phyloP scores from a whole-genome alignment of 1,140 invertebrate species.

The Calephelis virginiensis region DNA sequence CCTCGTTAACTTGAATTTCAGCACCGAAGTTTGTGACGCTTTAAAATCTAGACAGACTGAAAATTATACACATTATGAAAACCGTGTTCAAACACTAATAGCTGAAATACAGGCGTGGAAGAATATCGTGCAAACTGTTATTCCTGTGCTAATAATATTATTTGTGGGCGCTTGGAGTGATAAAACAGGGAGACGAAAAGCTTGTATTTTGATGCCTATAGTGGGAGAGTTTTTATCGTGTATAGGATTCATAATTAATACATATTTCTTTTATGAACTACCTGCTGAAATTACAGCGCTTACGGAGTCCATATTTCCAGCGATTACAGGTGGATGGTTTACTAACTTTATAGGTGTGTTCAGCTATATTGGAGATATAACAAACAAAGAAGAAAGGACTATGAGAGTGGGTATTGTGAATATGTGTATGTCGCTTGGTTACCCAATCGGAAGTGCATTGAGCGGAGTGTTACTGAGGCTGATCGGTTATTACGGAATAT shows the following conservation, averaged over 20 bases:
- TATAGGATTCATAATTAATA: conserved; percentile 87
- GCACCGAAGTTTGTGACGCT: conserved; percentile 84
- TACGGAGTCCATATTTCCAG: conserved; percentile 87
- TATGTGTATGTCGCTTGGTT: conserved; percentile 87
- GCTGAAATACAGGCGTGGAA: conserved; percentile 89
- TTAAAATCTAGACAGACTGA: conserved; percentile 83
- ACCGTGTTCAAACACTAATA: conserved; percentile 85
- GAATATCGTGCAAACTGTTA: conserved; percentile 85
- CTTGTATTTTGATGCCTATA: conserved; percentile 90
- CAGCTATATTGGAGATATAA: conserved; percentile 93
- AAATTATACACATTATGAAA: conserved; percentile 85
- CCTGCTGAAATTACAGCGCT: conserved; percentile 87
- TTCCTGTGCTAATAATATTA: conserved; percentile 86
- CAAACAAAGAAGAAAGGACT: conserved; percentile 87
- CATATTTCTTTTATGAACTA: conserved; percentile 85
- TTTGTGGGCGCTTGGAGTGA: conserved; percentile 91
- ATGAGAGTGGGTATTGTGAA: conserved; percentile 91
- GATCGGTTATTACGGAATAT: conserved; percentile 90
- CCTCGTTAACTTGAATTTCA: conserved; percentile 86
- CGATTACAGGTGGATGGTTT: conserved; percentile 90
- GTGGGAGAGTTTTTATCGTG: conserved; percentile 88
- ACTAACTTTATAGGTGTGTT: conserved; percentile 94
- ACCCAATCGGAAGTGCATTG: conserved; percentile 87
- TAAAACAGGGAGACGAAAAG: conserved; percentile 85
- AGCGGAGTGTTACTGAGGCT: conserved; percentile 83